Base-by-base conservation (phyloP, 2,888 invertebrate genomes). In the Timema podura region DNA sequence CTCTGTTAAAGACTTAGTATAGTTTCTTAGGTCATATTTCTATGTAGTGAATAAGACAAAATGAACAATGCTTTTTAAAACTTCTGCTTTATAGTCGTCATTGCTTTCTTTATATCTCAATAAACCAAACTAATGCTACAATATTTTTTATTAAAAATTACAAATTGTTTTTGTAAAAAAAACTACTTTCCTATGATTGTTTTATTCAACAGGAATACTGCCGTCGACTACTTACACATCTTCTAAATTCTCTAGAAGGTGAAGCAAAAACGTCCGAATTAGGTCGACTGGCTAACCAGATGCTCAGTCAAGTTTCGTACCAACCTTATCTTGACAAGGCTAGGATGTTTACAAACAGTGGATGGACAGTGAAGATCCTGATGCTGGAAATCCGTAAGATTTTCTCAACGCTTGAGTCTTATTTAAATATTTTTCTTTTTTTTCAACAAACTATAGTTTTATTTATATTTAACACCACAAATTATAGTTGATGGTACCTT, bases 301-400 rank as follows among this genome's bases (percentile, higher is more conserved):
- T 44, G 15, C 61, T 61, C 61, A 61, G 61, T n/a, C 61, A 9
- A 11, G 45, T 61, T 45, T 61, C 61, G 0, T 92, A 91, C 80
- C 85, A 85, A 71, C 91, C 91, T 0, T 95, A 94, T 78, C 86
- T 94, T 57, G 83, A 86, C 74, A 90, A 91, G 76, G 91, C 93
- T 0, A 89, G 90, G 83, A 84, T 5, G 88, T 89, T 51, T 95
- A 85, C 79, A 84, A 85, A 69, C 86, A 88, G 75, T 94, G 94
- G 93, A 89, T 92, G 87, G 84, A 87, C 64, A 86, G 85, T 30
- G 85, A 87, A 54, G 87, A 89, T 76, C 92, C 92, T 7, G 91
- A 92, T 80, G 89, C 88, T 76, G 90, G 91, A 75, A 92, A 91
- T 79, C 91, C 91, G 93, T 93, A 79, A 86, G 89, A 86, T 74